A percentile compares a stretch with the other conserved stretches of the same genome.
These are phyloP conservation scores for Bradypodion pumilum DNA, from an alignment of 2,797 vertebrate genomes.

Conservation along the genomic window DNA sequence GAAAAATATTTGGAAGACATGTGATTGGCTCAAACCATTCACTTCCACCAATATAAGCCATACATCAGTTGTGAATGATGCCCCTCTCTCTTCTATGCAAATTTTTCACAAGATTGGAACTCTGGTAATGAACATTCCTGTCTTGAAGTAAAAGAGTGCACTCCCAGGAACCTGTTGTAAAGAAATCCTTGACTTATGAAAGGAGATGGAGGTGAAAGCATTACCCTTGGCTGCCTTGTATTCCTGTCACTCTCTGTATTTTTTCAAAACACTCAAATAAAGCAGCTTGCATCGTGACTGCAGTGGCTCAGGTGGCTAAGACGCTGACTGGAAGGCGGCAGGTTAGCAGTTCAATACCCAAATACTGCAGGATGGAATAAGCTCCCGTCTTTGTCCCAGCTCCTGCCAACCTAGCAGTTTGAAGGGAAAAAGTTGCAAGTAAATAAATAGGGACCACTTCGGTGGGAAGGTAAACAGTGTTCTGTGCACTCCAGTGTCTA, in stretches of 20 bases:
- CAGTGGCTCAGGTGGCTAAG: too few species aligned
- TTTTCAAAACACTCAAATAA: background rate
- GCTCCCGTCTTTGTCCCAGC: too few species aligned
- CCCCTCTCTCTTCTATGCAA: conserved; percentile 45
- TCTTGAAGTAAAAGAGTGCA: conserved; percentile 66
- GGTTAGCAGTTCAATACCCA: too few species aligned
- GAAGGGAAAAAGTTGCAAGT: too few species aligned
- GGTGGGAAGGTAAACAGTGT: too few species aligned
- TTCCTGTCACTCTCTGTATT: background rate
- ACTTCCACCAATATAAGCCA: conserved; percentile 65
- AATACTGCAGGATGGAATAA: too few species aligned
- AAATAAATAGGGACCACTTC: too few species aligned
- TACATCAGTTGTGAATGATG: conserved; percentile 73
- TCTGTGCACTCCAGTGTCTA: too few species aligned
- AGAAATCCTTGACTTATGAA: conserved; percentile 72
- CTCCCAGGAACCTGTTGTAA: conserved; percentile 59
- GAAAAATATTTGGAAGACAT: conserved; percentile 68
- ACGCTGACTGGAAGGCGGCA: too few species aligned
- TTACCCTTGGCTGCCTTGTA: conserved; percentile 42
- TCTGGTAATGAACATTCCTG: conserved; percentile 66
- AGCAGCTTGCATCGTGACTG: background rate
- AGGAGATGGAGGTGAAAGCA: conserved; percentile 35
- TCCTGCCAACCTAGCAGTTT: too few species aligned
- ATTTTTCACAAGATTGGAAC: conserved; percentile 74
- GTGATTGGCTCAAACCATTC: conserved; percentile 55